Conservation (phyloP, 2,113 vertebrate species). For the Rhabdornis inornatus region DNA sequence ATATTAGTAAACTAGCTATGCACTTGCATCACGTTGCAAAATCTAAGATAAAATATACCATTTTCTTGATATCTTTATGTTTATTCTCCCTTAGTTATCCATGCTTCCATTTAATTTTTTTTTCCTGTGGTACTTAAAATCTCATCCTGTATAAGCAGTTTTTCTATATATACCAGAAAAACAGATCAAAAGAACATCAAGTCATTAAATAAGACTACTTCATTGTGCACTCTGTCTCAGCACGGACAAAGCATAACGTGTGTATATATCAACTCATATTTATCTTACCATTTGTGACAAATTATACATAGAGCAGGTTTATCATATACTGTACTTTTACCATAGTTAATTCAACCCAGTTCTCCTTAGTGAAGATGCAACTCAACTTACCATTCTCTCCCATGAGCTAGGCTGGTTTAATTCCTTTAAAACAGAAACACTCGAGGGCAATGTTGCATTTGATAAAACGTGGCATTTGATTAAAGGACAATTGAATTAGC, state of each 20-base stretch:
- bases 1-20: neutral
- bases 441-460: neutral
- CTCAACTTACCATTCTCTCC: constrained; percentile 14
- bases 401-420: neutral
- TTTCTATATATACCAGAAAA: neutral
- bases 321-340: neutral
- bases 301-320: neutral
- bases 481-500: neutral
- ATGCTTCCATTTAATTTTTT: neutral
- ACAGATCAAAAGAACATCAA: neutral
- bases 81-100: neutral
- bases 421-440: constrained; percentile 31
- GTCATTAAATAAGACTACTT: neutral
- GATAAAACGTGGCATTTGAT: neutral
- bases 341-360: neutral
- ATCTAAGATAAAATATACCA: neutral
- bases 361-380: neutral
- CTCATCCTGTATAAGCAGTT: neutral
- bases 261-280: neutral
- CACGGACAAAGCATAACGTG: neutral
- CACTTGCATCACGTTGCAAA: neutral
- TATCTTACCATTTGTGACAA: neutral
- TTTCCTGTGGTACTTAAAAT: neutral
- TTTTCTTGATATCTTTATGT: neutral
- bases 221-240: neutral